Evolutionary conservation across 1,140 invertebrate genomes (phyloP), one percentile per base, ranked within the genome.

Genomic region (Wiebesia pumilae): DNA sequence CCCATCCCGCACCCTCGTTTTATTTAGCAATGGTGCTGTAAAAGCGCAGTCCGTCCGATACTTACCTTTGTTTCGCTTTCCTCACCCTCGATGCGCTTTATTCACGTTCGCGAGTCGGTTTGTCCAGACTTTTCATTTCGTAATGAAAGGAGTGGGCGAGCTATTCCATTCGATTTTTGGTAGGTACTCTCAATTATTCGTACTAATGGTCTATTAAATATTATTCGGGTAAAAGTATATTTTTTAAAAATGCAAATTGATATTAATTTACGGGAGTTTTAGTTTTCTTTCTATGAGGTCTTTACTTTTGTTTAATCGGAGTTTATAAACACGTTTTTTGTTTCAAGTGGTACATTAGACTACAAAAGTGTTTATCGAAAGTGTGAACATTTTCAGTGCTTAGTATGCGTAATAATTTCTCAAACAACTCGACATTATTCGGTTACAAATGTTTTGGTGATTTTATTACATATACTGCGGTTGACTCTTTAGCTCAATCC

Each of bases 11-110:
- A 16, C 33, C 27, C 33, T 3, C n/a, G 69, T 47, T 79, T 69
- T 82, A 43, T 69, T 71, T 40, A 47, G 35, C 30, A 27, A 27
- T 35, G 47, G 38, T 65, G 19, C 84, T 69, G 78, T 51, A 62
- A 81, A 86, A 81, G 67, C 79, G n/a, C 84, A 65, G 78, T 67
- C 35, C 69, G 67, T n/a, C 84, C 84, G 79, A 86, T 86, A 81
- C 79, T 81, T 86, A 81, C 33, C 67, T 62, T 75, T 86, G 51
- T 86, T 75, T 75, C 47, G 78, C n/a, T 79, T 43, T 43, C 21
- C 71, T 75, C 71, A 75, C 40, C 27, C 38, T 43, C 71, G 71
- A 47, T 33, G n/a, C 67, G 81, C 65, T 81, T 69, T 47, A 69
- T 43, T 40, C 65, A 9, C 35, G n/a, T 30, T 30, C 30, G 27